These are phyloP conservation scores for Xiphophorus couchianus DNA, from an alignment of 2,113 vertebrate genomes.

Conservation along the genomic window DNA sequence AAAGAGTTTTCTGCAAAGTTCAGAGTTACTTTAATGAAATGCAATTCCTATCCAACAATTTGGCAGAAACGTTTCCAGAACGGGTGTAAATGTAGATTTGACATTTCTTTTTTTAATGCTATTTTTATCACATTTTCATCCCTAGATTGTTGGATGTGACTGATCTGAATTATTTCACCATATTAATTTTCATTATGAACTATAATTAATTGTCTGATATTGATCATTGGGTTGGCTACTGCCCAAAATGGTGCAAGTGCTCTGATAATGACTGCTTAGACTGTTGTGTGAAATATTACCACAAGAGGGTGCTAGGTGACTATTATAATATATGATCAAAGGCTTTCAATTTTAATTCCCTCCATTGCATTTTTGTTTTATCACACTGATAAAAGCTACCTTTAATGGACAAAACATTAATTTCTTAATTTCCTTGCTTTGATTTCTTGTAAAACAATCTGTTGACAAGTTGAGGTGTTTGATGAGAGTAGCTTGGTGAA, in stretches of 20 bases:
- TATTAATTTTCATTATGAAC: constrained; percentile 1
- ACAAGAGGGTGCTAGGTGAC: constrained; percentile 62
- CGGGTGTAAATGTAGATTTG: not conserved
- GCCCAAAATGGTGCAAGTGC: not conserved
- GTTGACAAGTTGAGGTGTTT: not conserved
- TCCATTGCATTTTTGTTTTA: not conserved
- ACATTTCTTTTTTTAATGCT: constrained; percentile 11
- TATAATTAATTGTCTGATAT: constrained; percentile 15
- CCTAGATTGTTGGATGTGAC: not conserved
- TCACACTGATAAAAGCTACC: constrained; percentile 21
- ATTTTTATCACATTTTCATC: not conserved
- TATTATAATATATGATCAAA: not conserved
- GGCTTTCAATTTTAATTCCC: not conserved
- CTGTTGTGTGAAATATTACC: constrained; percentile 30
- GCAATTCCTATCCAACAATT: not conserved
- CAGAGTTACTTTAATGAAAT: constrained; percentile 30
- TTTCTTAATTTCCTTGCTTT: not conserved
- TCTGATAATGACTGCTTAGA: constrained; percentile 5
- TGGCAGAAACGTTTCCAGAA: not conserved
- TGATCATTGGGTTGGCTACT: not conserved
- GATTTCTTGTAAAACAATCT: constrained; percentile 18
- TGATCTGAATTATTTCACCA: constrained; percentile 9
- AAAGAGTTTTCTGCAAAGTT: constrained; percentile 6
- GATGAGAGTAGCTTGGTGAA: not conserved
- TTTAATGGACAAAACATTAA: constrained; percentile 14